phyloP scores from a whole-genome alignment of 2,888 invertebrate species.

The Molanna angustata region DNA sequence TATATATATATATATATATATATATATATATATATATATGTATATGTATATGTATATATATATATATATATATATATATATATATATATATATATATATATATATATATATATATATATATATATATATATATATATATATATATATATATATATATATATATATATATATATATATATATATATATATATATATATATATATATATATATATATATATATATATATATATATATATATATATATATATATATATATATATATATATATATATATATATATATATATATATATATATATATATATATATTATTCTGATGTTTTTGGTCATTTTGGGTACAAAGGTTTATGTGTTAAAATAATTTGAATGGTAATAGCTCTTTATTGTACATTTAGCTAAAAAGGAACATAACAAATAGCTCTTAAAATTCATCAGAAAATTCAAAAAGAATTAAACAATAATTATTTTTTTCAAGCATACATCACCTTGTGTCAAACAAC shows the following conservation, averaged over 20 bases:
- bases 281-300: not conserved
- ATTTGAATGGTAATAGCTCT: conserved; percentile 32
- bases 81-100: not conserved
- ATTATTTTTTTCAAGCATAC: too few species aligned
- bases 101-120: not conserved
- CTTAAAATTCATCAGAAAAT: conserved; percentile 26
- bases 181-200: not conserved
- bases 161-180: not conserved
- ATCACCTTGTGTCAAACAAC: too few species aligned
- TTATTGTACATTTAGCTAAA: conserved; percentile 34
- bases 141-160: not conserved
- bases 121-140: not conserved
- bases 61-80: not conserved
- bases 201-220: not conserved
- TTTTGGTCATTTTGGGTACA: too few species aligned
- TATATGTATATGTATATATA: not conserved
- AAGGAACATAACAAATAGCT: conserved; percentile 34
- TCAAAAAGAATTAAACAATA: too few species aligned
- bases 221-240: not conserved
- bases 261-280: not conserved
- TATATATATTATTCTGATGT: too few species aligned
- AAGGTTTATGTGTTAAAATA: too few species aligned
- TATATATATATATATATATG: not conserved
- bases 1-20: not conserved
- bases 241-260: not conserved